Conservation (phyloP, 2,888 invertebrate genomes). For the Lycophotia porphyrea region DNA sequence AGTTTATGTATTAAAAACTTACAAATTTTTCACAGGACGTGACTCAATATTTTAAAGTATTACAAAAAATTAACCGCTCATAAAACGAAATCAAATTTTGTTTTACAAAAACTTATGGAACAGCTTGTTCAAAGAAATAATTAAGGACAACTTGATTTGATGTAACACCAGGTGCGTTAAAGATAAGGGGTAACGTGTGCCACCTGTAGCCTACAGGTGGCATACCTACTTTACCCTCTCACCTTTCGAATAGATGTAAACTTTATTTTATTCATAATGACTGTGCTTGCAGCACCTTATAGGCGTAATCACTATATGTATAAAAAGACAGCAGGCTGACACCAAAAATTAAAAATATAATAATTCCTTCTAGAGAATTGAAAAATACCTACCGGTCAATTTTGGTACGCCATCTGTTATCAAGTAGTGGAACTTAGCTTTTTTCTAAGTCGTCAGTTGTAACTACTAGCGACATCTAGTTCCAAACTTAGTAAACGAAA, state of each 20-base stretch:
- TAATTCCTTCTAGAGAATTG: not conserved
- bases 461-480: slow-evolving; percentile 47
- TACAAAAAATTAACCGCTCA: not conserved
- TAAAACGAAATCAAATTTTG: not conserved
- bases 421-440: slow-evolving; percentile 27
- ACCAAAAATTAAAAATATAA: not conserved
- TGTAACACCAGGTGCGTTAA: slow-evolving; percentile 32
- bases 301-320: not conserved
- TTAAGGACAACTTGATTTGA: slow-evolving; percentile 14
- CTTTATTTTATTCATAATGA: not conserved
- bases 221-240: too few relatives aligned
- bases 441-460: fast-evolving
- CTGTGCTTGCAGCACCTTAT: slow-evolving; percentile 5
- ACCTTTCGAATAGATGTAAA: slow-evolving; percentile 30
- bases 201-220: slow-evolving; percentile 34
- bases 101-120: not conserved
- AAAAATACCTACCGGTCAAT: fast-evolving
- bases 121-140: slow-evolving; percentile 7
- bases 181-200: too few relatives aligned
- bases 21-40: not conserved
- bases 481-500: fast-evolving
- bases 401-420: slow-evolving; percentile 34
- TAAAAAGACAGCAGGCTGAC: fast-evolving
- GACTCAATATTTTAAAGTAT: not conserved
- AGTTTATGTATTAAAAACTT: not conserved